Evolutionary conservation across 2,113 vertebrate species (phyloP).

Genomic region (Cyanocitta stelleri): DNA sequence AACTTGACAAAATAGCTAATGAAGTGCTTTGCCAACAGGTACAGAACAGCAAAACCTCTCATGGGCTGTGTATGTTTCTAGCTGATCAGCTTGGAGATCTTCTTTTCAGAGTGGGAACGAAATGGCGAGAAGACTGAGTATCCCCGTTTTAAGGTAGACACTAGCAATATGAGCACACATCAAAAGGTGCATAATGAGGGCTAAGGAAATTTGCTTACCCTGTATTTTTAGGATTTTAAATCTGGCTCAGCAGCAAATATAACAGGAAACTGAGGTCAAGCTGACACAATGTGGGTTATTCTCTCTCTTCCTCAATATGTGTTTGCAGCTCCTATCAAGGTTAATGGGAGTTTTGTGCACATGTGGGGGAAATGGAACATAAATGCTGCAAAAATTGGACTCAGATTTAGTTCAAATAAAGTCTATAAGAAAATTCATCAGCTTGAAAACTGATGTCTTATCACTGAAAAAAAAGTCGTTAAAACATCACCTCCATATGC

Average conservation of each 20-base stretch:
- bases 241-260: constrained; percentile 14
- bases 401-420: constrained; percentile 42
- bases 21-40: background rate
- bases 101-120: background rate
- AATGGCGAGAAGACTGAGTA: background rate
- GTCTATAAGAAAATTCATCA: constrained; percentile 20
- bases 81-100: background rate
- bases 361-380: background rate
- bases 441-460: constrained; percentile 34
- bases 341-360: constrained; percentile 20
- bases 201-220: constrained; percentile 36
- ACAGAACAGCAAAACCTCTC: background rate
- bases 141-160: background rate
- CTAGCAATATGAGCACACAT: background rate
- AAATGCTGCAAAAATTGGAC: constrained; percentile 36
- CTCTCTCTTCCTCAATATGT: constrained; percentile 47
- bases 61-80: background rate
- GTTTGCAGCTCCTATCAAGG: constrained; percentile 27
- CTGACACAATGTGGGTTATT: constrained; percentile 28
- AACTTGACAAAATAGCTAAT: background rate
- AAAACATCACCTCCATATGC: background rate
- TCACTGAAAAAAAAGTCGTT: background rate
- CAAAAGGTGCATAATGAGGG: background rate
- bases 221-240: constrained; percentile 42
- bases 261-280: constrained; percentile 46